Evolutionary conservation across 2,797 vertebrate species (phyloP).

Genomic region (Enteromius treurensis): DNA sequence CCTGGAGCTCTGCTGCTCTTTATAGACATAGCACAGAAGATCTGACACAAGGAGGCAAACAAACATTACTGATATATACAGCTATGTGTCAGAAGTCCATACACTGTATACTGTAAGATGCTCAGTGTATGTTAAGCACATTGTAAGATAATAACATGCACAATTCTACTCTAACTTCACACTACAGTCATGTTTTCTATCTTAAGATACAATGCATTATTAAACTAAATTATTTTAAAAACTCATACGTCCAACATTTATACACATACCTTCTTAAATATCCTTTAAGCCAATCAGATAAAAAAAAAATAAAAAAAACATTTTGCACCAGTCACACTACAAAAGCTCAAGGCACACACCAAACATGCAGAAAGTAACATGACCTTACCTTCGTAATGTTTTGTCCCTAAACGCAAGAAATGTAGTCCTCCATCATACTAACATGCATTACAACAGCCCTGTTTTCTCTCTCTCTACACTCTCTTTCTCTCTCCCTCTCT

Average conservation of each 20-base stretch:
- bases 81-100: neutral
- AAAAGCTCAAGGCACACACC: neutral
- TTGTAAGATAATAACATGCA: neutral
- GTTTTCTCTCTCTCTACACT: conserved; percentile 43
- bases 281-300: conserved; percentile 18
- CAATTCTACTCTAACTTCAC: neutral
- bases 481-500: conserved; percentile 34
- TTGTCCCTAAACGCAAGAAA: conserved; percentile 44
- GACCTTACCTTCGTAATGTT: conserved; percentile 51
- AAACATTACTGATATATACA: neutral
- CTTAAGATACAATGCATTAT: neutral
- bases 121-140: neutral
- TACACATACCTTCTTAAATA: neutral
- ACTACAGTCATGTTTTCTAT: neutral
- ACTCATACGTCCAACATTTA: neutral
- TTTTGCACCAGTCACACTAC: neutral
- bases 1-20: conserved; percentile 18
- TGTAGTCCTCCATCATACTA: conserved; percentile 56
- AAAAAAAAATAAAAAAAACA: neutral
- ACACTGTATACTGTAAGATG: neutral
- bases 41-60: neutral
- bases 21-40: conserved; percentile 13
- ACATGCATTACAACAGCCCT: conserved; percentile 48
- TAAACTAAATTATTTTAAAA: neutral
- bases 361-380: conserved; percentile 19